Base-by-base conservation (phyloP, 2,113 vertebrate species). In the Beaufortia kweichowensis region DNA sequence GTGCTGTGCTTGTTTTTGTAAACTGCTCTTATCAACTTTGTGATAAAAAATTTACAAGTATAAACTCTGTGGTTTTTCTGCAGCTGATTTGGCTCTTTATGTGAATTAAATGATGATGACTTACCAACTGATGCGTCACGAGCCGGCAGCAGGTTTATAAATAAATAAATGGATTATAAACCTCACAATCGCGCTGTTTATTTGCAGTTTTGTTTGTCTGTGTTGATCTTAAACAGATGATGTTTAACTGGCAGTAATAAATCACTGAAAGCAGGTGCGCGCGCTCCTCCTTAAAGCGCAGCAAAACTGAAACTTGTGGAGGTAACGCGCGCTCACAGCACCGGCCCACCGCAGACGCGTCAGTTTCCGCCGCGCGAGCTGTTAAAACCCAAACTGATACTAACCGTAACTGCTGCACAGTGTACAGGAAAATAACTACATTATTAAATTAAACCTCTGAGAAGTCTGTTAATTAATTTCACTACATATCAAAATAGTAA, bases 261-360 rank as follows among this genome's bases (percentile, higher is more conserved):
- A 83, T 83, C 78, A 74, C 69, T 79, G 76, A 82, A 67, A 33
- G 29, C 77, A 31, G 69, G 26, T 41, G 79, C 80, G 56, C 75
- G 69, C 24, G n/a, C n/a, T n/a, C n/a, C n/a, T 41, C 43, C 71
- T 61, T 46, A 60, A 74, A 74, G 71, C 41, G 56, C 71, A 61
- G 76, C 48, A 72, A 78, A 82, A 79, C 74, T 83, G 81, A 83
- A 83, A 83, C 67, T 68, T 31, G 7, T 33, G 29, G 29, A 80
- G 76, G 77, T 79, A 77, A 56, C 23, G 74, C 61, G 64, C 61
- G 59, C 21, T 41, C 79, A 57, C 55, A 64, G 21, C 21, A 28
- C 75, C 46, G 60, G 48, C 73, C 73, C 24, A 83, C 81, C 81
- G 50, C 77, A 83, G 43, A 48, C 61, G 64, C 74, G 78, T 83